Evolutionary conservation across 1,140 invertebrate genomes (phyloP), one percentile per base, ranked within the genome.

Genomic region (Zaprionus ghesquierei): DNA sequence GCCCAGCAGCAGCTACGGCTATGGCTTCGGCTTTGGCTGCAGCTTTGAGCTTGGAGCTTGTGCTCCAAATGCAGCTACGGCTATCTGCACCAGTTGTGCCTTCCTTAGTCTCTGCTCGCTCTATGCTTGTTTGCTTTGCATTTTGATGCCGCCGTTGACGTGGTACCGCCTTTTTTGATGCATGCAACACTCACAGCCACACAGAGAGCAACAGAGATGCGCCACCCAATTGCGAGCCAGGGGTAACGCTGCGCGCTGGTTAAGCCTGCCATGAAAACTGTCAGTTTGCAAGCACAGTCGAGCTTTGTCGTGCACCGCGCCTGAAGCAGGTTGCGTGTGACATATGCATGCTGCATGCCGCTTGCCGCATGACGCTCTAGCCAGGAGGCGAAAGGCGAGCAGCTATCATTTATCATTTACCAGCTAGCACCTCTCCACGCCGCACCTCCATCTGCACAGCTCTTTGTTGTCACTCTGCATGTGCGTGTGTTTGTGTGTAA

Each of bases 351-450:
- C 35, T 72, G 64, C 75, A 82, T 53, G 18, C 44, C 8, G 25
- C 27, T 56, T 29, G 27, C 33, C 29, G 33, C 66, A 58, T 22
- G 38, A 20, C 35, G 35, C 35, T 27, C 55, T 44, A 25, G 12
- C 35, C 55, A 22, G 23, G 61, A 68, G 33, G 29, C 56, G 41
- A 46, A 29, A 20, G 38, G 33, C 44, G 53, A 73, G 62, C 62
- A 59, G 71, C 56, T 70, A 87, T 82, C 82, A 87, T 81, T 75
- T 80, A 87, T 87, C 82, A 87, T 86, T 86, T 79, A 81, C 60
- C 69, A 82, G 61, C 62, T 31, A 20, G 54, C 53, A 18, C 31
- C 18, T 44, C 22, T 3, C 31, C 20, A 8, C 20, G 2, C 18
- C n/a, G n/a, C n/a, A n/a, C n/a, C n/a, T n/a, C n/a, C n/a, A n/a